Evolutionary conservation across 1,140 invertebrate genomes (phyloP).

Genomic region (Brachionus koreanus): DNA sequence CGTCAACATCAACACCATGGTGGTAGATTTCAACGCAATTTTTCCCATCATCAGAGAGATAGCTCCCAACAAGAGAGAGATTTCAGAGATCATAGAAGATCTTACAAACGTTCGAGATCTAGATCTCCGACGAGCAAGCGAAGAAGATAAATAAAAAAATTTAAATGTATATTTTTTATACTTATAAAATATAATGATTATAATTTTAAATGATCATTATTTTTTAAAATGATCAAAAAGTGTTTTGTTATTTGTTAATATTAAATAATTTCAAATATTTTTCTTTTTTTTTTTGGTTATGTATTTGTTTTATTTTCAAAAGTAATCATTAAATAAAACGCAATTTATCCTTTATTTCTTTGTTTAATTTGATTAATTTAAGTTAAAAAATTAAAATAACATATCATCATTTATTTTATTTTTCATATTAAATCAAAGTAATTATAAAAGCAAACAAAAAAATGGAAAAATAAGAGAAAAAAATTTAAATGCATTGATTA

Average conservation of each 20-base stretch:
- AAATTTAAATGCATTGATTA: not conserved
- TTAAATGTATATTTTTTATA: not conserved
- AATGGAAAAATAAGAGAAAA: not conserved
- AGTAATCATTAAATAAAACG: not conserved
- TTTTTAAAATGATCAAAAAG: not conserved
- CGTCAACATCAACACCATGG: not conserved
- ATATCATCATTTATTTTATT: too few relatives aligned
- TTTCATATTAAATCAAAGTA: not conserved
- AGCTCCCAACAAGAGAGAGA: not conserved
- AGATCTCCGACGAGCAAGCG: not conserved
- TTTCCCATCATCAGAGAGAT: not conserved
- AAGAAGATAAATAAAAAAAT: slow-evolving; percentile 16
- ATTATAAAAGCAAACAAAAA: not conserved
- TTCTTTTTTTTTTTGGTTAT: not conserved
- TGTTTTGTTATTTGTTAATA: slow-evolving; percentile 4
- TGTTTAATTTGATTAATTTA: not conserved
- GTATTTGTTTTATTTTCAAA: not conserved
- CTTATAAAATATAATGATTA: not conserved
- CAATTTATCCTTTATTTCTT: too few relatives aligned
- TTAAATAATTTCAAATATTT: not conserved
- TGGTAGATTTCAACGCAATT: not conserved
- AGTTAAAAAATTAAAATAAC: not conserved
- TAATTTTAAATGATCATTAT: not conserved
- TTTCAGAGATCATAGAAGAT: slow-evolving; percentile 4
- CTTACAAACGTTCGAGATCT: slow-evolving; percentile 3